Evolutionary conservation across 2,888 invertebrate genomes (phyloP).

Genomic region (Acrocera orbiculus): DNA sequence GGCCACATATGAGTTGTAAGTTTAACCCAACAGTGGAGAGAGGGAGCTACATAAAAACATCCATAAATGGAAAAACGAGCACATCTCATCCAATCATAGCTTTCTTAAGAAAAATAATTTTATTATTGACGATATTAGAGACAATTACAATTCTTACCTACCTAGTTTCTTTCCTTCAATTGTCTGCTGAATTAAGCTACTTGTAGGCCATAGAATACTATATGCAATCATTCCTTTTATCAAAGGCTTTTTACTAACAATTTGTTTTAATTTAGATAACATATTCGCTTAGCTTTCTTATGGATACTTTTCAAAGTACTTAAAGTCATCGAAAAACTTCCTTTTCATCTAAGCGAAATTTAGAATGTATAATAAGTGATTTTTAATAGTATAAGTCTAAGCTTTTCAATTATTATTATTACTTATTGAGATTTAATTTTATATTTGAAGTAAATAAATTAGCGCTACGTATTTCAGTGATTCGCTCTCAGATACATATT

Average conservation of each 20-base stretch:
- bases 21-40: slow-evolving; percentile 60
- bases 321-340: too few species aligned
- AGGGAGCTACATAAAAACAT: slow-evolving; percentile 60
- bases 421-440: too few species aligned
- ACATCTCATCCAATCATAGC: slow-evolving; percentile 48
- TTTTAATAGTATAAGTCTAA: too few species aligned
- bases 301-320: too few species aligned
- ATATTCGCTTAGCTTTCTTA: too few species aligned
- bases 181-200: slow-evolving; percentile 53
- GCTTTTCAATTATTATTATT: too few species aligned
- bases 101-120: slow-evolving; percentile 22
- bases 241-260: slow-evolving; percentile 23
- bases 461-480: too few species aligned
- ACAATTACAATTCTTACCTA: slow-evolving; percentile 23
- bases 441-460: too few species aligned
- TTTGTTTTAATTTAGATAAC: slow-evolving; percentile 10
- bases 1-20: slow-evolving; percentile 60
- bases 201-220: slow-evolving; percentile 52
- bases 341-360: too few species aligned
- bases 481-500: too few species aligned
- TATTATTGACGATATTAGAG: background rate
- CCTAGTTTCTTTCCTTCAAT: slow-evolving; percentile 44
- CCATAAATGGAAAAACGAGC: slow-evolving; percentile 59
- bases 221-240: slow-evolving; percentile 47
- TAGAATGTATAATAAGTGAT: too few species aligned